These are phyloP conservation scores for Atta texana DNA, from an alignment of 1,140 invertebrate genomes.

Conservation along the genomic window DNA sequence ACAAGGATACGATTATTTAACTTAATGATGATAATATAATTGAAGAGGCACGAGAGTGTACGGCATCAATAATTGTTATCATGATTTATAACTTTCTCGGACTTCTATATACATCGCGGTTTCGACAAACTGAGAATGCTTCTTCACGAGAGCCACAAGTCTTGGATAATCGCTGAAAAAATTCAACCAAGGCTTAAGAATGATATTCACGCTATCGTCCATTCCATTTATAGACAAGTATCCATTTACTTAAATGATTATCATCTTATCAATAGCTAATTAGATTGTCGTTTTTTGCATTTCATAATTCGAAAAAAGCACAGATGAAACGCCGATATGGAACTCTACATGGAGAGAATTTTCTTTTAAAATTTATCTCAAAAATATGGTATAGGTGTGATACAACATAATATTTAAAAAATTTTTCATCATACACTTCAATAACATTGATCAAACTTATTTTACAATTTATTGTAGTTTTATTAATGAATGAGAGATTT, in stretches of 20 bases:
- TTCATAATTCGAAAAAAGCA: background rate
- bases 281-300: background rate
- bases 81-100: slow-evolving; percentile 46
- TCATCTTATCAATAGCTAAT: slow-evolving; percentile 8
- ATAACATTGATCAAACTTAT: no score
- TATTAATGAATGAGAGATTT: no score
- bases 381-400: no score
- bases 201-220: background rate
- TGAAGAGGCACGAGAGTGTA: background rate
- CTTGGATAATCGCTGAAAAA: slow-evolving; percentile 10
- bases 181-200: slow-evolving; percentile 16
- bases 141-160: background rate
- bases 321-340: background rate
- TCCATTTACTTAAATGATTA: background rate
- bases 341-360: no score
- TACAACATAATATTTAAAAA: no score
- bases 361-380: no score
- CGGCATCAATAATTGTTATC: slow-evolving; percentile 44
- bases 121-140: slow-evolving; percentile 16
- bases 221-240: background rate
- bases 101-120: background rate
- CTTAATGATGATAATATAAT: slow-evolving; percentile 26
- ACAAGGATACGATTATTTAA: slow-evolving; percentile 41
- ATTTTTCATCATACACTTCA: no score
- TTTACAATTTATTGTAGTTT: no score